Base-by-base conservation (phyloP, 2,888 invertebrate genomes). In the Mimachlamys varia region DNA sequence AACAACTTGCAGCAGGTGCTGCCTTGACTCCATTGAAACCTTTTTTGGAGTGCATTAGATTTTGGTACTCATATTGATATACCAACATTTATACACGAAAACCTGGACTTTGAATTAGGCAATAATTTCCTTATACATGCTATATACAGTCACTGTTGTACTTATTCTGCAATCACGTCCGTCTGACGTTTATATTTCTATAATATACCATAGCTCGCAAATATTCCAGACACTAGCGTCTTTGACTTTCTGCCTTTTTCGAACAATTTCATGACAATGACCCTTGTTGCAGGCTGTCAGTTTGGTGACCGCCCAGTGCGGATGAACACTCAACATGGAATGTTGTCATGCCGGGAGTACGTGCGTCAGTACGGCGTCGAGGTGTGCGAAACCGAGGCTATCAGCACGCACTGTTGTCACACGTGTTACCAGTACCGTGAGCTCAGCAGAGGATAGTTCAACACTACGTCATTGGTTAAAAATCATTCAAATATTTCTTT, bases 301-400 rank as follows among this genome's bases (percentile, higher is more conserved):
- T 95, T 94, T 88, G 95, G 95, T 0, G 95, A 95, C 89, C 89
- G 93, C 4, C 95, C 95, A 1, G 94, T 94, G 3, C 92, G 92
- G n/a, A 94, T 95, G 89, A 94, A 93, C 88, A 94, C 94, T 2
- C 92, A 91, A 13, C 91, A 90, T 50, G 94, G 94, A 13, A 90
- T 92, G 44, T 90, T 95, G 37, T 94, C 93, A 91, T 95, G 95
- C 90, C 92, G 93, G 37, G 91, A 91, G 49, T 94, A 94, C 90
- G 93, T 95, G 55, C 92, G 94, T 10, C 90, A 92, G 55, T 95
- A 93, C 90, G 94, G 94, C 3, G 50, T 92, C 0, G 93, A 93
- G 0, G 94, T 94, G 50, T 95, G 95, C 88, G 89, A 90, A 19
- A 93, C 93, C 88, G 89, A 91, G 1, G 94, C 94, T 1, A 93